Base-by-base conservation (phyloP, 2,797 vertebrate species). In the Geotrypetes seraphini region DNA sequence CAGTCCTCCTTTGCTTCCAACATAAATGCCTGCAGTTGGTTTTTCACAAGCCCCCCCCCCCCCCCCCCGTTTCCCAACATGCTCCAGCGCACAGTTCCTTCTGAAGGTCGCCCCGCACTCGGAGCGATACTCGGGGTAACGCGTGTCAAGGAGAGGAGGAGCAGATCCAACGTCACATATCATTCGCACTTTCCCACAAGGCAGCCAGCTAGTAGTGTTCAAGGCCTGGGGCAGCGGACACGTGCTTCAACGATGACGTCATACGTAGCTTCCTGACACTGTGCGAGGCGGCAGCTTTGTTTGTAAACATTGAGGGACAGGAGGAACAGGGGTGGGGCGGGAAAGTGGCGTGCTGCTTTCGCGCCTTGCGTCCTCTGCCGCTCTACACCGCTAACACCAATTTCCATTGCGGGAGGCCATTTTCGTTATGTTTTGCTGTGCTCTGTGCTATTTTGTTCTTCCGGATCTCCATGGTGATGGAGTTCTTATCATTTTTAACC, bases 251-350 rank as follows among this genome's bases (percentile, higher is more conserved):
- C 21, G 5, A 51, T 75, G 66, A 75, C 52, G 48, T 69, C 50
- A 69, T 51, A 35, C 5, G 20, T 12, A 18, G 27, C 30, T 31
- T 32, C 50, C 41, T 22, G 47, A 31, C 39, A 38, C n/a, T 47
- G 63, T 53, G 63, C 60, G 44, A 36, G 59, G 53, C 42, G 51
- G 46, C 52, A 45, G n/a, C n/a, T 54, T 68, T 79, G 75, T 81
- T 83, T 79, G 77, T 81, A 83, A 83, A 83, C 71, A 82, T 43
- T 45, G 41, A 46, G 47, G n/a, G n/a, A n/a, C n/a, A 10, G 33
- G 12, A 27, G 33, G 27, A 8, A 16, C 22, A 34, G 38, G 43
- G 58, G 49, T 31, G 47, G 47, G 5, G 34, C 29, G 19, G 19
- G 14, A n/a, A n/a, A n/a, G n/a, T n/a, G n/a, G n/a, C n/a, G n/a